phyloP scores from a whole-genome alignment of 2,888 invertebrate species.

The Anthophora plumipes region DNA sequence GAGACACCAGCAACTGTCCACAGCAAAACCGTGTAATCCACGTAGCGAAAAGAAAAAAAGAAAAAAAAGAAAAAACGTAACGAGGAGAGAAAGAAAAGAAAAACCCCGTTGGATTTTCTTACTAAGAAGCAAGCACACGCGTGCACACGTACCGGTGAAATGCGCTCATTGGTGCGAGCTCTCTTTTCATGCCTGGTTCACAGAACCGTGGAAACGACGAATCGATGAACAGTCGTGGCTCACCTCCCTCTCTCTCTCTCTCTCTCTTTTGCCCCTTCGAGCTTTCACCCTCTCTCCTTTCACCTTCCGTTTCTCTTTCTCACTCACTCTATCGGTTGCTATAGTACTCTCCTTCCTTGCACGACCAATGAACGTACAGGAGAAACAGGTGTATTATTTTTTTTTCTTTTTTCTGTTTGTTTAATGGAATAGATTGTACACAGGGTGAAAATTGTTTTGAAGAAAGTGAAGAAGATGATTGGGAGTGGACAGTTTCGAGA shows the following conservation, averaged over 20 bases:
- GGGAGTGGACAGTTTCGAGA: conserved; percentile 16
- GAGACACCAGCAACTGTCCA: conserved; percentile 24
- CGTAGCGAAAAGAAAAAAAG: neutral
- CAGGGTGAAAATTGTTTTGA: no score
- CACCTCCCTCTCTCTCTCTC: conserved; percentile 47
- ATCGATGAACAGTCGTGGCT: conserved; percentile 72
- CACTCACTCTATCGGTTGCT: neutral
- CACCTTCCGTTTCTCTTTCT: conserved; percentile 20
- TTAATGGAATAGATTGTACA: no score
- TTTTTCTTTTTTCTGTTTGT: no score
- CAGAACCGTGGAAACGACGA: conserved; percentile 69
- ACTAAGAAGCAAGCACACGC: conserved; percentile 14
- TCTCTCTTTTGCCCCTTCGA: conserved; percentile 5
- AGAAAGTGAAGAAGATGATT: no score
- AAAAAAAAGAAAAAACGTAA: neutral
- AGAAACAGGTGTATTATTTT: neutral
- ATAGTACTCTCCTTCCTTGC: neutral
- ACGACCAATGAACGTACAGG: neutral
- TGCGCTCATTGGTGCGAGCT: conserved; percentile 55
- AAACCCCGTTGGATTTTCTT: neutral
- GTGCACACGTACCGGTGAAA: conserved; percentile 44
- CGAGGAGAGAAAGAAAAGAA: neutral
- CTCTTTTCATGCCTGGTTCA: conserved; percentile 68
- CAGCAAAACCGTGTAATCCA: neutral
- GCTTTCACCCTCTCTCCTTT: conserved; percentile 28